Conservation (phyloP, 2,888 invertebrate species). For the Omphaloscelis lunosa region DNA sequence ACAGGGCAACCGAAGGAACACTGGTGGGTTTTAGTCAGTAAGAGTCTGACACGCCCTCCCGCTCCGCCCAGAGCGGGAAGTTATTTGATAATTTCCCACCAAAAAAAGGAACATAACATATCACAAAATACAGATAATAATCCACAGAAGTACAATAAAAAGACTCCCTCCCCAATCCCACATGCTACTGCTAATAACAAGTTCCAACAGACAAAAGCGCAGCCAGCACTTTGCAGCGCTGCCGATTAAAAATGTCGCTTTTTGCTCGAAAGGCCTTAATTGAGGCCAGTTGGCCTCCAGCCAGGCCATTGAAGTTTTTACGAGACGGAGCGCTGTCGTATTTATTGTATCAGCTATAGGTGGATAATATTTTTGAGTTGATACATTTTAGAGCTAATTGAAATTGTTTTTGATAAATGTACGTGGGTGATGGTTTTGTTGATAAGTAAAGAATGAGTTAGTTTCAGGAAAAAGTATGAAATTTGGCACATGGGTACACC, state of each 20-base stretch:
- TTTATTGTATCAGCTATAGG: slow-evolving; percentile 45
- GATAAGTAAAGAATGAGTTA: too few species aligned
- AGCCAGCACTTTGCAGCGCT: slow-evolving; percentile 19
- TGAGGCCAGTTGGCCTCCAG: slow-evolving; percentile 56
- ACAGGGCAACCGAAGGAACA: too few species aligned
- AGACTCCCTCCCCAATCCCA: not conserved
- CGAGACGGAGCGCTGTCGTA: slow-evolving; percentile 33
- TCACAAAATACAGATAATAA: not conserved
- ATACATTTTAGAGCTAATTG: not conserved
- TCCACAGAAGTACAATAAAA: not conserved
- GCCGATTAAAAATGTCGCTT: slow-evolving; percentile 60
- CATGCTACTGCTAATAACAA: slow-evolving; percentile 38
- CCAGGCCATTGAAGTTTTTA: slow-evolving; percentile 47
- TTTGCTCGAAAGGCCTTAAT: slow-evolving; percentile 57
- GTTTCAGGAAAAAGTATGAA: too few species aligned
- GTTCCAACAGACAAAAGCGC: slow-evolving; percentile 35
- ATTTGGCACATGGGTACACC: too few species aligned
- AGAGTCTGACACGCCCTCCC: too few species aligned
- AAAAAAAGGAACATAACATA: too few species aligned
- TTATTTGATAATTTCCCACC: too few species aligned
- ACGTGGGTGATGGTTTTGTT: not conserved
- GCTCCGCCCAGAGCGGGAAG: too few species aligned
- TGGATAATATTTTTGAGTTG: slow-evolving; percentile 14
- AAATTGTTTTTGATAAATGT: slow-evolving; percentile 11
- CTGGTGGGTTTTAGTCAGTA: too few species aligned